Percentiles rank a stretch among this genome's conserved stretches.
These are phyloP conservation scores for Hemibagrus guttatus DNA, from an alignment of 2,797 vertebrate species.

Conservation along the genomic window DNA sequence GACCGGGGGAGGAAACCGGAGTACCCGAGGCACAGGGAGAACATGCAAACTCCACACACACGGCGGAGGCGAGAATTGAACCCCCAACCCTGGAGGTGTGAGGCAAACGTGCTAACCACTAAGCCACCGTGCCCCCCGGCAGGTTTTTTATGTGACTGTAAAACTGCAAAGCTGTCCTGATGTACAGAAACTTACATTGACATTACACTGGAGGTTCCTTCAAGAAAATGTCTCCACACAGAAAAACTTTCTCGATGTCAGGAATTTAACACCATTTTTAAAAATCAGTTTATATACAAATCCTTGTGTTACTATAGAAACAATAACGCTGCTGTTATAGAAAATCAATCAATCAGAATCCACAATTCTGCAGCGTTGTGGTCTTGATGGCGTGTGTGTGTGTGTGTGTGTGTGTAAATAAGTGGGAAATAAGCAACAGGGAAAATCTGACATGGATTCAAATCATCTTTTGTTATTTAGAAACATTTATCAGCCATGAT, in stretches of 20 bases:
- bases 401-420: not conserved
- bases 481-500: not conserved
- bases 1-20: no score
- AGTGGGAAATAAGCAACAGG: not conserved
- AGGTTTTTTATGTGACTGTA: not conserved
- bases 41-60: no score
- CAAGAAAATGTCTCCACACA: not conserved
- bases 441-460: not conserved
- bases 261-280: not conserved
- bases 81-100: no score
- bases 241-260: not conserved
- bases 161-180: not conserved
- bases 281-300: not conserved
- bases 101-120: no score
- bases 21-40: no score
- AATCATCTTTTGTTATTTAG: not conserved
- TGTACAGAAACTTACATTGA: not conserved
- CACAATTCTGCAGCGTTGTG: not conserved
- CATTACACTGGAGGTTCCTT: not conserved
- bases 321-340: not conserved
- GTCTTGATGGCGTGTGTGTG: no score
- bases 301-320: not conserved
- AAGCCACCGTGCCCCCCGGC: no score
- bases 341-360: not conserved
- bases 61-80: no score